These are phyloP conservation scores for Bolinopsis microptera DNA, from an alignment of 37 sponge, comb jelly and placozoan species.

Conservation along the genomic window DNA sequence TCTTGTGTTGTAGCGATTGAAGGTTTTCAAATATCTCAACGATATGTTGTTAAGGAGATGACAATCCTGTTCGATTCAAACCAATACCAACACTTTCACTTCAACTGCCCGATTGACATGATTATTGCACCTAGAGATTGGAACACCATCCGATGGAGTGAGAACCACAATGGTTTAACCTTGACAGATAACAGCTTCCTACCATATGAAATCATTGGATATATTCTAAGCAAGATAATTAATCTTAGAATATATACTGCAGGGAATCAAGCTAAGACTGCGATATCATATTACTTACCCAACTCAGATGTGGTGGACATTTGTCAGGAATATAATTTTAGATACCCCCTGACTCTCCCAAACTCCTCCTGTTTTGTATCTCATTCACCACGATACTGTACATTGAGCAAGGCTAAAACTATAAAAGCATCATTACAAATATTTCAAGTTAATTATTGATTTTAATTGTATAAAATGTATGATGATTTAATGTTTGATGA, in stretches of 20 bases:
- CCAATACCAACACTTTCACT: slow-evolving; percentile 46
- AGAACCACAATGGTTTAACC: slow-evolving; percentile 28
- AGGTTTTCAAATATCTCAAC: slow-evolving; percentile 12
- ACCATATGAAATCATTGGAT: slow-evolving; percentile 26
- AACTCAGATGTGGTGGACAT: neutral
- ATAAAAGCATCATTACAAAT: neutral
- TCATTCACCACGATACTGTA: slow-evolving; percentile 2
- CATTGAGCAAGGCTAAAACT: slow-evolving; percentile 38
- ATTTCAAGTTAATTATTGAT: neutral
- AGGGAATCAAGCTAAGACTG: neutral
- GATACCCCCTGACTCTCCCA: neutral
- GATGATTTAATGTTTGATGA: too few relatives aligned
- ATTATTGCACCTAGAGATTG: slow-evolving; percentile 40
- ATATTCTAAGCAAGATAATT: neutral
- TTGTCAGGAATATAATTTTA: slow-evolving; percentile 15
- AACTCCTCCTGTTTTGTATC: neutral
- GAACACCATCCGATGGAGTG: slow-evolving; percentile 7
- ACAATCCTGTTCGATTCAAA: slow-evolving; percentile 5
- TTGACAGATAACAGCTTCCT: slow-evolving; percentile 22
- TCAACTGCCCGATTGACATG: slow-evolving; percentile 29
- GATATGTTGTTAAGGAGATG: slow-evolving; percentile 26
- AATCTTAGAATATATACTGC: slow-evolving; percentile 9
- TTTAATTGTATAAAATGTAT: too few relatives aligned
- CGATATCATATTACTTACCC: neutral
- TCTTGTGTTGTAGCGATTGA: slow-evolving; percentile 49